Conservation (phyloP, 2,797 vertebrate genomes). For the Alectoris magna region DNA sequence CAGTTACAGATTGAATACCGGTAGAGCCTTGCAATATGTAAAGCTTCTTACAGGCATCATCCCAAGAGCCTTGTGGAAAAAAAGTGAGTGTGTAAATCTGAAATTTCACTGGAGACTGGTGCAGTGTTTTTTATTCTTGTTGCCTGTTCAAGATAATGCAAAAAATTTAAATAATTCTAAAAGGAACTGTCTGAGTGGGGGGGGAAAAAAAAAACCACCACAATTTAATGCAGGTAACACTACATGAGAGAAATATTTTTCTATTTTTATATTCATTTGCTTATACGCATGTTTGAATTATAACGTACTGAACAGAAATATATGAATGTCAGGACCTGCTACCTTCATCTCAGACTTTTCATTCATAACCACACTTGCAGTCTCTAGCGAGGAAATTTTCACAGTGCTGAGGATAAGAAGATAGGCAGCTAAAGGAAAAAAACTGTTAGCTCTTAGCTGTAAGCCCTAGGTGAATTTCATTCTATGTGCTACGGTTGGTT, state of each 20-base stretch:
- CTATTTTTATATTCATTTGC: not conserved
- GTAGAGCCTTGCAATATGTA: not conserved
- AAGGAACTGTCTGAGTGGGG: not conserved
- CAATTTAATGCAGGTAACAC: not conserved
- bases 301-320: not conserved
- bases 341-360: not conserved
- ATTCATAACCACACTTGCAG: not conserved
- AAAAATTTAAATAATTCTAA: conserved; percentile 18
- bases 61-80: not conserved
- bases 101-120: not conserved
- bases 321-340: not conserved
- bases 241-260: not conserved
- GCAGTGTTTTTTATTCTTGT: conserved; percentile 10
- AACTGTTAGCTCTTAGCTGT: not conserved
- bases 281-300: conserved; percentile 12
- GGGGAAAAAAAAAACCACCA: not conserved
- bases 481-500: not conserved
- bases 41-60: not conserved
- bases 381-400: not conserved
- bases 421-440: not conserved
- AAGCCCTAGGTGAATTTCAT: not conserved
- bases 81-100: not conserved
- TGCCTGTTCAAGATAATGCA: conserved; percentile 9
- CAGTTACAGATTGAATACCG: not conserved
- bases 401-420: not conserved